These are phyloP conservation scores for Yponomeuta sedellus DNA, from an alignment of 2,888 invertebrate genomes.

Conservation along the genomic window DNA sequence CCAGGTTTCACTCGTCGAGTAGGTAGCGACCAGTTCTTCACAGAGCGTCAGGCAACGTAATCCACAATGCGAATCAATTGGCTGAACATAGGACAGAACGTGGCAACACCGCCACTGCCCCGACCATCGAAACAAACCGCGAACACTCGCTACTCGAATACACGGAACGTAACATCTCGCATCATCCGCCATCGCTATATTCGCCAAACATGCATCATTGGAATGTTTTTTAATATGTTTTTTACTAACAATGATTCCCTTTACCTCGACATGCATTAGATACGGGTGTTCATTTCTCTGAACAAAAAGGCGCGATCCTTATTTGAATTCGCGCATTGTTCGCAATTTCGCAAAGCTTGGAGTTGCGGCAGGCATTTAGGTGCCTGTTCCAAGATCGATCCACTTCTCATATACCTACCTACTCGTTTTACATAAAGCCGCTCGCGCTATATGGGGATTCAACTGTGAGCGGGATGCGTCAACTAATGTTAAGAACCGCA, in stretches of 20 bases:
- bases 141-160: background rate
- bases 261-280: background rate
- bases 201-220: background rate
- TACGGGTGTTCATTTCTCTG: too few species aligned
- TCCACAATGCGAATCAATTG: conserved; percentile 40
- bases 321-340: background rate
- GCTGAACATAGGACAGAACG: conserved; percentile 37
- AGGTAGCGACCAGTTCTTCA: conserved; percentile 37
- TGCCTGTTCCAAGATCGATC: conserved; percentile 66
- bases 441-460: conserved; percentile 68
- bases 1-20: conserved; percentile 64
- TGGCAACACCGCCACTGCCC: conserved; percentile 35
- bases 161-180: background rate
- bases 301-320: too few species aligned
- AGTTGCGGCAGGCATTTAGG: conserved; percentile 20
- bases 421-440: conserved; percentile 62
- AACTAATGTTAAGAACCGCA: conserved; percentile 63
- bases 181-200: background rate
- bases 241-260: background rate
- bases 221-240: background rate
- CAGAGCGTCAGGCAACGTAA: conserved; percentile 26
- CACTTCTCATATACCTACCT: conserved; percentile 52
- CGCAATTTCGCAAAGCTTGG: background rate
- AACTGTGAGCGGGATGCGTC: conserved; percentile 64
- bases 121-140: background rate